These are phyloP conservation scores for Cryptomyrus ogoouensis DNA, from an alignment of 2,113 vertebrate genomes.

Conservation along the genomic window DNA sequence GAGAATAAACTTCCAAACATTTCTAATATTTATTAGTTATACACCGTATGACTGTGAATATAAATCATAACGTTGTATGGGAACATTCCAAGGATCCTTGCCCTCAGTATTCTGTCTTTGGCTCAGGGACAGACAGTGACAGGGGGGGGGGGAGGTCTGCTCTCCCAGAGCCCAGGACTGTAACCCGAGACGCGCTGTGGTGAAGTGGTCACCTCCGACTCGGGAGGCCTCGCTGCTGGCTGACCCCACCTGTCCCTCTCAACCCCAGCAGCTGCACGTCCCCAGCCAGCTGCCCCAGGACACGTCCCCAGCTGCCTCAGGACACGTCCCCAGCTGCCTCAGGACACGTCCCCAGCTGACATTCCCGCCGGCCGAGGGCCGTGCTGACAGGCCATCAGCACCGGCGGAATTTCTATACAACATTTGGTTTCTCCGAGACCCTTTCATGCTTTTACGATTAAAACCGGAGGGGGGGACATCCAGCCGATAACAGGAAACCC, in stretches of 20 bases:
- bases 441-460: background rate
- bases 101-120: background rate
- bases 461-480: background rate
- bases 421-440: background rate
- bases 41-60: background rate
- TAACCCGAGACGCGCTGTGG: background rate
- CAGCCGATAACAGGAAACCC: background rate
- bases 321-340: conserved; percentile 38
- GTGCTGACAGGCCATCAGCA: conserved; percentile 43
- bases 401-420: background rate
- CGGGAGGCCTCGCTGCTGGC: background rate
- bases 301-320: conserved; percentile 6
- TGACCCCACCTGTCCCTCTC: conserved; percentile 12
- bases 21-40: background rate
- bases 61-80: background rate
- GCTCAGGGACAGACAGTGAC: background rate
- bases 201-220: background rate
- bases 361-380: conserved; percentile 37
- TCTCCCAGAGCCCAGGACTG: background rate
- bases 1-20: background rate
- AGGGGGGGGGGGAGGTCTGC: background rate
- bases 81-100: background rate
- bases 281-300: conserved; percentile 14
- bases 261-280: conserved; percentile 32
- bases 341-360: conserved; percentile 35